Evolutionary conservation across 2,113 vertebrate species (phyloP), one percentile per base, ranked within the genome.

Genomic region (Mirounga angustirostris): DNA sequence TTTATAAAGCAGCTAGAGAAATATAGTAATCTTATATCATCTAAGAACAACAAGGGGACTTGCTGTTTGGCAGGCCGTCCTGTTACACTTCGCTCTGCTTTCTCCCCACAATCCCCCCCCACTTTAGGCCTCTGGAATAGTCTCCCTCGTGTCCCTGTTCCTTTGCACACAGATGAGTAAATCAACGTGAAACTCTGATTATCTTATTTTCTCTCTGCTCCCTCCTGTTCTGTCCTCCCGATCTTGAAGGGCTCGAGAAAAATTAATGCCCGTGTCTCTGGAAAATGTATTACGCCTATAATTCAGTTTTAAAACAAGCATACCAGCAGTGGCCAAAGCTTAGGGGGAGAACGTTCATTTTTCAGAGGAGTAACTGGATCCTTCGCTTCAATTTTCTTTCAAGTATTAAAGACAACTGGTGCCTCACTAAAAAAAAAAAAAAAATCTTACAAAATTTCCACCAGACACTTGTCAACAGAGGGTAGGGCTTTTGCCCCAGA

Each of bases 221-320:
- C 91, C 97, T 96, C 86, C 82, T 71, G 26, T 65, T 89, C 89
- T 93, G 81, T 95, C 91, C 94, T 95, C 93, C 95, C 26, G 50
- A 54, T 97, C 98, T 97, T 98, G 98, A 98, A 98, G 97, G 96
- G 98, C 97, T 98, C 90, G 89, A 98, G 98, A 98, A 97, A 98
- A 99, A 99, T 99, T 98, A 99, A 99, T 99, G 99, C 97, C 95
- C 69, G 89, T 98, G 98, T 99, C 98, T 99, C 98, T 96, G 96
- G 98, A 93, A 98, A 98, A 98, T 95, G 93, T 97, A 97, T 97
- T 96, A 95, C 94, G 74, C 96, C 98, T 98, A 98, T 99, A 99
- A 99, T 98, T 99, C 99, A 99, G 98, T 98, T 99, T 98, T 98
- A 98, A 99, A 99, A 98, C 98, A 98, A 98, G 98, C 98, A 95